Conservation (phyloP, 2,113 vertebrate genomes). For the Chionis minor region DNA sequence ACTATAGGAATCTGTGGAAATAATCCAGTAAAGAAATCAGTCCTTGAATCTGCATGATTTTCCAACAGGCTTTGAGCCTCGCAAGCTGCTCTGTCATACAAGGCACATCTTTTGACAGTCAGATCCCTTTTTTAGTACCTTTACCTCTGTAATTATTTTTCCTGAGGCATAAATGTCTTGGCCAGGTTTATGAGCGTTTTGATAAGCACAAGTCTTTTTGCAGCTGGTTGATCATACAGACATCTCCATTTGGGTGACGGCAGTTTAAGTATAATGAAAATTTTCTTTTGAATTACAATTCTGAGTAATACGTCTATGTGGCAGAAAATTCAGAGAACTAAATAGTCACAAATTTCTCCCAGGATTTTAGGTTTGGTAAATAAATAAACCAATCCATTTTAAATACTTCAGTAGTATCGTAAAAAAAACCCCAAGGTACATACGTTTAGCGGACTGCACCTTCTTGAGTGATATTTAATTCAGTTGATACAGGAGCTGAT, state of each 20-base stretch:
- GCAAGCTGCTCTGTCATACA: neutral
- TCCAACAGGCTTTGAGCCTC: neutral
- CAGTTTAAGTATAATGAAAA: neutral
- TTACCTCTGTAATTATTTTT: slow-evolving; percentile 55
- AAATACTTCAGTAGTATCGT: neutral
- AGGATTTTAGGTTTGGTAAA: neutral
- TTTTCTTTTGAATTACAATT: neutral
- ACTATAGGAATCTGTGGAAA: neutral
- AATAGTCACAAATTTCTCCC: neutral
- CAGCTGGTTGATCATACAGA: slow-evolving; percentile 32
- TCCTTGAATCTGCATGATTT: neutral
- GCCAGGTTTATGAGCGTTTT: slow-evolving; percentile 22
- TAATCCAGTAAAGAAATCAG: neutral
- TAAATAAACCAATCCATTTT: neutral
- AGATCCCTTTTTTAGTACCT: neutral
- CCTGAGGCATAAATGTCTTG: slow-evolving; percentile 39
- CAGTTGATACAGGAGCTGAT: neutral
- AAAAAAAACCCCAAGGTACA: neutral
- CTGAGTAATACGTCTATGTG: slow-evolving; percentile 24
- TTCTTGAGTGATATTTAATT: neutral
- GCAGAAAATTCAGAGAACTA: neutral
- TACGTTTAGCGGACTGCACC: neutral
- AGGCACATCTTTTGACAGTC: neutral
- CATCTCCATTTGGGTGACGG: neutral
- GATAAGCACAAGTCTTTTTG: slow-evolving; percentile 54